Percentiles rank a stretch among this genome's conserved stretches.
Conservation (phyloP, 2,797 vertebrate species). For the Peromyscus aztecus region DNA sequence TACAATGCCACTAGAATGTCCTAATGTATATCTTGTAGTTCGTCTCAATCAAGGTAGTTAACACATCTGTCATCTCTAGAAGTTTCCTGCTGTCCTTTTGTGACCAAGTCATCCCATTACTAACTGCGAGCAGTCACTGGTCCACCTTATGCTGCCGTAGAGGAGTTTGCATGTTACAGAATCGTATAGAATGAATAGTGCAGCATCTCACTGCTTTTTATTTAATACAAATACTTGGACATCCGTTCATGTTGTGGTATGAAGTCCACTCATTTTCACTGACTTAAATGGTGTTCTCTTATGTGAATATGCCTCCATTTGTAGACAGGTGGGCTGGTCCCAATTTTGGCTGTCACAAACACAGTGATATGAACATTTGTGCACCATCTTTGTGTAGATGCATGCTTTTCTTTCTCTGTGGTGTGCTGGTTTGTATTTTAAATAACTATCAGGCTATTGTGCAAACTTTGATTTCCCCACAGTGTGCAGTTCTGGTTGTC, state of each 20-base stretch:
- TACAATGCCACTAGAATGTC: not conserved
- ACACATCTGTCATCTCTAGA: not conserved
- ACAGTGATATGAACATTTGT: not conserved
- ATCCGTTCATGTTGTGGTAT: not conserved
- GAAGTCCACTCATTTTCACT: not conserved
- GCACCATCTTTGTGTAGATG: not conserved
- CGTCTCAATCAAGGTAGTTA: not conserved
- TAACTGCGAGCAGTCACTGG: not conserved
- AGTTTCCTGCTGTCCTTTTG: not conserved
- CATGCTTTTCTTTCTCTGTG: not conserved
- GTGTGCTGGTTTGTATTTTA: not conserved
- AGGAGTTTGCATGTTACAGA: constrained; percentile 13
- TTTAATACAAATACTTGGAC: constrained; percentile 23
- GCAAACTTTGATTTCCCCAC: not conserved
- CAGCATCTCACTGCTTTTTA: not conserved
- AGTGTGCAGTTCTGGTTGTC: not conserved
- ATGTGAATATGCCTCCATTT: not conserved
- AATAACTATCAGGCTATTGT: not conserved
- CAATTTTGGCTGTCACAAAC: not conserved
- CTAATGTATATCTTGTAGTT: not conserved
- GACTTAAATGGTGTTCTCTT: not conserved
- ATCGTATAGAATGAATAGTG: constrained; percentile 22
- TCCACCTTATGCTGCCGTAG: not conserved
- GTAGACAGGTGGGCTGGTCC: not conserved
- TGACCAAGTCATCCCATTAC: not conserved